Base-by-base conservation (phyloP, 2,797 vertebrate genomes). In the Cirrhinus mrigala region DNA sequence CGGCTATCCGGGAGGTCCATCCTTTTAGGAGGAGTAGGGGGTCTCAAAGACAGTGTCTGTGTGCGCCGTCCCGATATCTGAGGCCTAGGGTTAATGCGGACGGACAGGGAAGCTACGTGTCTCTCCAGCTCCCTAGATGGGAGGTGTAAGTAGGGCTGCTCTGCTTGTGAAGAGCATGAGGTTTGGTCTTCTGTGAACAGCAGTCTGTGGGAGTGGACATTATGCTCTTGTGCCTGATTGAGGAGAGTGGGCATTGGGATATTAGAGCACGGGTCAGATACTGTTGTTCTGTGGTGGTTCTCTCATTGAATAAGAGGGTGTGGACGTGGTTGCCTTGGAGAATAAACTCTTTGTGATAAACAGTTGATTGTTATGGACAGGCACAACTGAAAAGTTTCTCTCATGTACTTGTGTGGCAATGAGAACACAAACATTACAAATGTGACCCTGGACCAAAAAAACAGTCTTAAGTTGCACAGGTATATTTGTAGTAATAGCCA, bases 51-150 rank as follows among this genome's bases (percentile, higher is more conserved):
- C 71, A 83, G 77, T 27, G 85, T 54, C 77, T 85, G 86, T 24
- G 77, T 76, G 77, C 48, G 54, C 54, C 89, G 94, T 89, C 91
- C 92, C 85, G 88, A 91, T 89, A 82, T 75, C 80, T 64, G 85
- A 82, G 81, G 79, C 33, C 54, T 79, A 94, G 95, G 92, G 20
- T 78, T 93, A 94, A 97, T 95, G 84, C 94, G 95, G 92, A 97
- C 70, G 87, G 95, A 96, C 88, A 97, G 92, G 88, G 94, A 96
- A 8, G 95, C 93, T 92, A 93, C 95, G 92, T 96, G 96, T 91
- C 82, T 90, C 93, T 94, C 94, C 85, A 91, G 92, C 76, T 79
- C 77, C 12, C 56, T 86, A 58, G 18, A 58, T 82, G 66, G 60
- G 50, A 50, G 27, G 81, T 91, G 74, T 91, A 93, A 91, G 74